Evolutionary conservation across 2,113 vertebrate genomes (phyloP).

Genomic region (Gadus chalcogrammus): DNA sequence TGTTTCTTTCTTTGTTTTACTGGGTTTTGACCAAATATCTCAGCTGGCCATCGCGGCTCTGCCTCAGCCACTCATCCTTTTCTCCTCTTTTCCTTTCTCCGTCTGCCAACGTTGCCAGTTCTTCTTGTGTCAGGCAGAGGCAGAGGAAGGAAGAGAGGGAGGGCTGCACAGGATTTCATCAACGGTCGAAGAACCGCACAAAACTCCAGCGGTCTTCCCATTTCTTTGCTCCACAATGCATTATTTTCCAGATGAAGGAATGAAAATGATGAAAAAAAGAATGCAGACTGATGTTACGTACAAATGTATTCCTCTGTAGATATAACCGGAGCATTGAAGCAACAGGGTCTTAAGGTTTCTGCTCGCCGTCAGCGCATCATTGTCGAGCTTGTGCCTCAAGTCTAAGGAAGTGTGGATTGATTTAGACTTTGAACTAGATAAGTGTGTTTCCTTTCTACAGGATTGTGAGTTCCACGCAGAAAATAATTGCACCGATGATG

Average conservation of each 20-base stretch:
- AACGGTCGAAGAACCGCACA: background rate
- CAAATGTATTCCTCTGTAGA: too few relatives aligned
- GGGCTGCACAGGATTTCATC: background rate
- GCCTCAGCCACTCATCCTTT: constrained; percentile 63
- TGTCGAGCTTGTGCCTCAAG: too few relatives aligned
- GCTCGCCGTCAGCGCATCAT: too few relatives aligned
- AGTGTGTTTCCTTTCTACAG: constrained; percentile 38
- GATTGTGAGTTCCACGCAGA: background rate
- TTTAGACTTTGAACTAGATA: constrained; percentile 30
- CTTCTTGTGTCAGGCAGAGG: constrained; percentile 48
- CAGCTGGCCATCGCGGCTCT: constrained; percentile 57
- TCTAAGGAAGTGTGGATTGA: too few relatives aligned
- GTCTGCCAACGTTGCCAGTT: constrained; percentile 65
- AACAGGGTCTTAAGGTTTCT: too few relatives aligned
- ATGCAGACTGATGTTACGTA: too few relatives aligned
- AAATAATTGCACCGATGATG: too few relatives aligned
- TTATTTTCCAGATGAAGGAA: background rate
- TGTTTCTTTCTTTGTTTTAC: constrained; percentile 40
- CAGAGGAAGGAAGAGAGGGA: constrained; percentile 40
- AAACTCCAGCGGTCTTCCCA: constrained; percentile 47
- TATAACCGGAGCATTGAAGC: too few relatives aligned
- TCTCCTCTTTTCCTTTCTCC: constrained; percentile 54
- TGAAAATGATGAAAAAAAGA: too few relatives aligned
- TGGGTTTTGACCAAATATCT: constrained; percentile 69
- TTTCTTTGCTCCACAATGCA: constrained; percentile 42